Conservation (phyloP, 2,888 invertebrate species). For the Lasius fuliginosus region DNA sequence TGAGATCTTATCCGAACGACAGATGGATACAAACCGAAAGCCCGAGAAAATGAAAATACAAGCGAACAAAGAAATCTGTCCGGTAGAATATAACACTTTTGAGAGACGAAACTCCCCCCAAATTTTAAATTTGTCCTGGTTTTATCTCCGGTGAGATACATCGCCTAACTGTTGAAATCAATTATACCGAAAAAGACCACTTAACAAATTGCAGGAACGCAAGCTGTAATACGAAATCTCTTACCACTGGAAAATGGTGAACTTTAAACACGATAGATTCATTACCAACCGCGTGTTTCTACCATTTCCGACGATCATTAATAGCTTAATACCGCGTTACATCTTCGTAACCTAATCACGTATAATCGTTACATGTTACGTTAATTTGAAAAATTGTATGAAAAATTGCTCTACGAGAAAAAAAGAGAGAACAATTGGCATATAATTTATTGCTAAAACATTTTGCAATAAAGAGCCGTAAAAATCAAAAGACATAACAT, state of each 20-base stretch:
- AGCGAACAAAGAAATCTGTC: neutral
- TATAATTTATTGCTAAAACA: neutral
- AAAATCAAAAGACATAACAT: neutral
- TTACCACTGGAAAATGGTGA: neutral
- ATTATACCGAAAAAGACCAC: conserved; percentile 30
- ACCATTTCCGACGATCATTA: conserved; percentile 22
- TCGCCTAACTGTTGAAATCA: neutral
- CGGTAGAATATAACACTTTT: conserved; percentile 23
- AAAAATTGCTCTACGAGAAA: neutral
- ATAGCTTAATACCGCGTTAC: neutral
- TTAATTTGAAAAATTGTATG: neutral
- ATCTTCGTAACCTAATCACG: neutral
- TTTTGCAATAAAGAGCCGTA: neutral
- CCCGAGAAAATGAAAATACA: conserved; percentile 47
- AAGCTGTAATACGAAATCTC: neutral
- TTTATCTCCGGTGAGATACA: neutral
- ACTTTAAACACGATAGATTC: conserved; percentile 8
- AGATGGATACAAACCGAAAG: conserved; percentile 46
- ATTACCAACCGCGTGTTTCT: conserved; percentile 11
- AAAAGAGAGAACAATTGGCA: neutral
- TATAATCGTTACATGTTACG: conserved; percentile 1
- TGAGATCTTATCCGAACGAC: conserved; percentile 36
- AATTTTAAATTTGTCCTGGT: conserved; percentile 15
- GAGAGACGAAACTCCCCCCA: neutral
- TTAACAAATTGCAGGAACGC: conserved; percentile 37